Base-by-base conservation (phyloP, 2,888 invertebrate genomes). In the Trissonchulus sp. region DNA sequence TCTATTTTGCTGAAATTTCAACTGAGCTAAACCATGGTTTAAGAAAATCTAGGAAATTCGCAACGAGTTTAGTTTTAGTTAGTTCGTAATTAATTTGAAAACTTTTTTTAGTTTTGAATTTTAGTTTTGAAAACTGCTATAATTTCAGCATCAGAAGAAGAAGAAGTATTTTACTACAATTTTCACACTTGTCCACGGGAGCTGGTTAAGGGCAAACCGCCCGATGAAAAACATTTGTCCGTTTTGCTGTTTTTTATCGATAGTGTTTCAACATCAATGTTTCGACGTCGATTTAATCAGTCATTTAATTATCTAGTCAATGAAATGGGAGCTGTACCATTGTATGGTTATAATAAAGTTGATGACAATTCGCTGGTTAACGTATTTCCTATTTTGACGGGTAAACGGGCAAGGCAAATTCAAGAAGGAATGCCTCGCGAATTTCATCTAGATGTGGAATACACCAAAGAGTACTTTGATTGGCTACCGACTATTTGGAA, bases 281-380 rank as follows among this genome's bases (percentile, higher is more conserved):
- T 83, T 76, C 78, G 80, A 35, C 80, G 85, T 0, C 82, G 82
- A 72, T 80, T 85, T 78, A 82, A 82, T 1, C 79, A 79, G 74
- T 84, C 84, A 0, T 76, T 81, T 1, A 63, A 78, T 34, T 81
- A 81, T 63, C 79, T 85, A 18, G 62, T 80, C 30, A 68, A 80
- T 1, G 74, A 80, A 8, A 79, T 84, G 35, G 76, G 78, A 0
- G 83, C 81, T 1, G 77, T 83, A 31, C 82, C 81, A 65, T 77
- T 84, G 77, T 63, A 80, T n/a, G 86, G 85, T 0, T 85, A 85
- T 79, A 85, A 82, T 74, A 86, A 86, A 79, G 84, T 86, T 3
- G 85, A 83, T 1, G 86, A 85, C 76, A 85, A 85, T 76, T 85
- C 85, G 0, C 85, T 84, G 74, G 82, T 84, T 0, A 85, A 85